These are phyloP conservation scores for Cantharis lateralis DNA, from an alignment of 2,888 invertebrate genomes.

Conservation along the genomic window DNA sequence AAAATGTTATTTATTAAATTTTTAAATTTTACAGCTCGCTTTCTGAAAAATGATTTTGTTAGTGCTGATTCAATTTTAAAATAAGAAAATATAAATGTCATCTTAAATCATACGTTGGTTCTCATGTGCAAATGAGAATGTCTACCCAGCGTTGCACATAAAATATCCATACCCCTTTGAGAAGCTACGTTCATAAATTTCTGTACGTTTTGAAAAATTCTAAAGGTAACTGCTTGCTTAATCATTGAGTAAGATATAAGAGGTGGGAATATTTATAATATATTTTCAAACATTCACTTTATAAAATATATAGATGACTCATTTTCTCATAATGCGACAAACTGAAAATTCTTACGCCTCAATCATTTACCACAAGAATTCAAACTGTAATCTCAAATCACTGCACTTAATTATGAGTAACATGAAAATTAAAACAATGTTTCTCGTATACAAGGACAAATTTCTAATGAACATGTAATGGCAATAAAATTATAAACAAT, in stretches of 20 bases:
- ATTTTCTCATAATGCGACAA: background rate
- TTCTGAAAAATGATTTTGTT: constrained; percentile 14
- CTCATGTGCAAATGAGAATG: constrained; percentile 41
- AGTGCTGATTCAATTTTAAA: constrained; percentile 18
- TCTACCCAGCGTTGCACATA: constrained; percentile 37
- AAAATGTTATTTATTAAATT: constrained; percentile 35
- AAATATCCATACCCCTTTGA: constrained; percentile 38
- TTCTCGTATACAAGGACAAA: background rate
- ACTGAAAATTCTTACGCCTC: background rate
- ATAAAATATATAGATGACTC: constrained; percentile 8
- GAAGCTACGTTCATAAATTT: constrained; percentile 40
- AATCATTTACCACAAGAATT: background rate
- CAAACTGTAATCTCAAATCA: background rate
- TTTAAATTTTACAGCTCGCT: background rate
- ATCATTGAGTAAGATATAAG: constrained; percentile 18
- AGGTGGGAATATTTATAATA: constrained; percentile 14
- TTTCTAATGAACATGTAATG: background rate
- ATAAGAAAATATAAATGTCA: constrained; percentile 37
- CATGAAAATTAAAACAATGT: background rate
- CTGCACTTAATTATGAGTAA: background rate
- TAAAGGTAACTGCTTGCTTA: constrained; percentile 28
- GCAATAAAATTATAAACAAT: background rate
- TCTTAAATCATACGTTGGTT: constrained; percentile 39
- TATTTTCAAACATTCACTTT: constrained; percentile 14
- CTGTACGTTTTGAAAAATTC: constrained; percentile 34